phyloP scores from a whole-genome alignment of 1,140 invertebrate species.

The Euborellia annulipes region DNA sequence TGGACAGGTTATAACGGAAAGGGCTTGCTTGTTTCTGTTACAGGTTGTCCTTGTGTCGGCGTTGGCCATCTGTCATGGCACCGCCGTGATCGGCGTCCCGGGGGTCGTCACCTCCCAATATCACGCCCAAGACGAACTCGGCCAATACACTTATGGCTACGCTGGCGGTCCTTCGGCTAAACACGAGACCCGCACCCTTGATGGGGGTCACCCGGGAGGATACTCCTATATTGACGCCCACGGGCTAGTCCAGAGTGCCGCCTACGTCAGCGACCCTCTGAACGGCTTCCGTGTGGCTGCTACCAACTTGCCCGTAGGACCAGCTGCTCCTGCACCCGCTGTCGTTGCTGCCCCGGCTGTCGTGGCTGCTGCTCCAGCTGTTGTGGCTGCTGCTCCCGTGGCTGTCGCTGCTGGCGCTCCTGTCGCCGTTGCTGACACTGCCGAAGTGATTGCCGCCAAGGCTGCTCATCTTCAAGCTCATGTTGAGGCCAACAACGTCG shows the following conservation, averaged over 20 bases:
- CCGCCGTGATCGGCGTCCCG: too few relatives aligned
- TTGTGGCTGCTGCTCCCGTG: conserved; percentile 1
- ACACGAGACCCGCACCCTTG: conserved; percentile 41
- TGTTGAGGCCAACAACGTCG: conserved; percentile 12
- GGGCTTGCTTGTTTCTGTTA: too few relatives aligned
- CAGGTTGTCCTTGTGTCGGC: too few relatives aligned
- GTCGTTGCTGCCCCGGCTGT: neutral
- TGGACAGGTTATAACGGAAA: too few relatives aligned
- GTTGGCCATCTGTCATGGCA: too few relatives aligned
- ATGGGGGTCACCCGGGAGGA: conserved; percentile 46
- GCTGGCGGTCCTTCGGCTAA: conserved; percentile 45
- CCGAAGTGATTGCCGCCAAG: conserved; percentile 19
- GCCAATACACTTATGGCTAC: conserved; percentile 51
- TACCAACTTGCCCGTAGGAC: conserved; percentile 37
- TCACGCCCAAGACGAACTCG: conserved; percentile 43
- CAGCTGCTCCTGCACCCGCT: conserved; percentile 12
- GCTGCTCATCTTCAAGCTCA: conserved; percentile 17
- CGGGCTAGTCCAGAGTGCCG: conserved; percentile 40
- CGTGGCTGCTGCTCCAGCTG: neutral
- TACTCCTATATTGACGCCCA: conserved; percentile 55
- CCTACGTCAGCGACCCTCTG: conserved; percentile 40
- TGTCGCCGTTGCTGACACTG: conserved; percentile 9
- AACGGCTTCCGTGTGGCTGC: conserved; percentile 46
- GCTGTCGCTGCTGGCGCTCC: conserved; percentile 23
- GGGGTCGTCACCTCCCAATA: conserved; percentile 27